A percentile compares a stretch with the other conserved stretches of the same genome.
These are phyloP conservation scores for Diaprepes abbreviatus DNA, from an alignment of 2,888 invertebrate genomes.

Conservation along the genomic window DNA sequence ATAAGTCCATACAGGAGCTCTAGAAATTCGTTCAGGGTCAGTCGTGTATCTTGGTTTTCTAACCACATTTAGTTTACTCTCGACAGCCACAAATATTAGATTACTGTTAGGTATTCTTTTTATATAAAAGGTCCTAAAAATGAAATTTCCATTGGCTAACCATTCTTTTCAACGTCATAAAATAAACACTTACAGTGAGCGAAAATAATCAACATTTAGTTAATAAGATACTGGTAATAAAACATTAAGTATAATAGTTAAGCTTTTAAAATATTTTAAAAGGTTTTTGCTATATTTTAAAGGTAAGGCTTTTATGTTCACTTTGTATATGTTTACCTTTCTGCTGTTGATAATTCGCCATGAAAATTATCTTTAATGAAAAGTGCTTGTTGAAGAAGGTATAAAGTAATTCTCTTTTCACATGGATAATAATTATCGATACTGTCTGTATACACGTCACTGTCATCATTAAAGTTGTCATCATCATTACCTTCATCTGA, in stretches of 20 bases:
- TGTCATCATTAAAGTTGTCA: constrained; percentile 64
- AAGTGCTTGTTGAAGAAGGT: constrained; percentile 57
- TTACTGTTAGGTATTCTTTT: constrained; percentile 84
- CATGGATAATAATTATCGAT: constrained; percentile 62
- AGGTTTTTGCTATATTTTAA: no score
- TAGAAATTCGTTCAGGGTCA: constrained; percentile 65
- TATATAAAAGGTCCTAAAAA: constrained; percentile 75
- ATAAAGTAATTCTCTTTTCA: constrained; percentile 60
- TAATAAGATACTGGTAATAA: no score
- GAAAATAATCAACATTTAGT: no score
- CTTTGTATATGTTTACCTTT: constrained; percentile 11
- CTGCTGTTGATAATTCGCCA: constrained; percentile 50
- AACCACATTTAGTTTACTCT: constrained; percentile 59
- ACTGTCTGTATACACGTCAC: constrained; percentile 64
- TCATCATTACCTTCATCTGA: constrained; percentile 18
- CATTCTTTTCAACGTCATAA: no score
- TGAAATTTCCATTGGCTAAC: no score
- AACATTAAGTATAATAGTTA: no score
- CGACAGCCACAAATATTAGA: constrained; percentile 81
- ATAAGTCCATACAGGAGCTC: constrained; percentile 59
- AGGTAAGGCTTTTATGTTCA: no score
- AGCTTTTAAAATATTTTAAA: no score
- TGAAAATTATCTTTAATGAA: constrained; percentile 56
- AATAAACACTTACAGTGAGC: no score
- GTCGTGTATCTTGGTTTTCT: constrained; percentile 67